These are phyloP conservation scores for Tachystola acroxantha DNA, from an alignment of 2,888 invertebrate species.

Conservation along the genomic window DNA sequence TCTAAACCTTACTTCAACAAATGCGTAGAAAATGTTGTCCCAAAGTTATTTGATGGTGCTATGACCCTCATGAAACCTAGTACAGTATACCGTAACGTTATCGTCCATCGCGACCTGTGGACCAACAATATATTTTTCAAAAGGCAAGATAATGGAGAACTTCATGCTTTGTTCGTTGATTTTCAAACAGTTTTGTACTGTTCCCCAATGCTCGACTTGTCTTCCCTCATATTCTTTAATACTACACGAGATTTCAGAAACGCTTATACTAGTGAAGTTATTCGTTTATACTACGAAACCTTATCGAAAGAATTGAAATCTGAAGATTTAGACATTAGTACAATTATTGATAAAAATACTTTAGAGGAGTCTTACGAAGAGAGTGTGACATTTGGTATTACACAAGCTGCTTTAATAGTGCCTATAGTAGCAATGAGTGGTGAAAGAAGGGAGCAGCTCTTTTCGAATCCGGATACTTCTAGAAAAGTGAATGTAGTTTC, in stretches of 20 bases:
- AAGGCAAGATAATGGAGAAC: slow-evolving; percentile 34
- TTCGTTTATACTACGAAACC: slow-evolving; percentile 74
- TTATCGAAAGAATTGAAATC: slow-evolving; percentile 57
- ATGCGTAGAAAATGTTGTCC: slow-evolving; percentile 33
- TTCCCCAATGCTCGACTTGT: slow-evolving; percentile 81
- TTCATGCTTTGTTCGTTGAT: slow-evolving; percentile 80
- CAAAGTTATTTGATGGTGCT: slow-evolving; percentile 37
- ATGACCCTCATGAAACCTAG: slow-evolving; percentile 54
- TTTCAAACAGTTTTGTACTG: slow-evolving; percentile 83
- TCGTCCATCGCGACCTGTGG: slow-evolving; percentile 81
- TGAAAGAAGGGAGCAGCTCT: slow-evolving; percentile 38
- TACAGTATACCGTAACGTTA: slow-evolving; percentile 59
- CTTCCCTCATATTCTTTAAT: slow-evolving; percentile 76
- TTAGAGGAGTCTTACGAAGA: slow-evolving; percentile 41
- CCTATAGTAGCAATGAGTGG: slow-evolving; percentile 45
- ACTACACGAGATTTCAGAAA: slow-evolving; percentile 59
- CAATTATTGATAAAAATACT: slow-evolving; percentile 31
- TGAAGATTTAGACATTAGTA: slow-evolving; percentile 32
- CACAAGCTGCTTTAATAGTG: slow-evolving; percentile 54
- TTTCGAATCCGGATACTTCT: slow-evolving; percentile 35
- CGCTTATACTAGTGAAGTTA: slow-evolving; percentile 53
- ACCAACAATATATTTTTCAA: slow-evolving; percentile 79
- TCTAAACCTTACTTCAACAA: slow-evolving; percentile 29
- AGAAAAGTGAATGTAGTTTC: slow-evolving; percentile 37
- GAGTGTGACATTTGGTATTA: slow-evolving; percentile 49